phyloP scores from a whole-genome alignment of 2,797 vertebrate genomes.

The Poecilia velifera region DNA sequence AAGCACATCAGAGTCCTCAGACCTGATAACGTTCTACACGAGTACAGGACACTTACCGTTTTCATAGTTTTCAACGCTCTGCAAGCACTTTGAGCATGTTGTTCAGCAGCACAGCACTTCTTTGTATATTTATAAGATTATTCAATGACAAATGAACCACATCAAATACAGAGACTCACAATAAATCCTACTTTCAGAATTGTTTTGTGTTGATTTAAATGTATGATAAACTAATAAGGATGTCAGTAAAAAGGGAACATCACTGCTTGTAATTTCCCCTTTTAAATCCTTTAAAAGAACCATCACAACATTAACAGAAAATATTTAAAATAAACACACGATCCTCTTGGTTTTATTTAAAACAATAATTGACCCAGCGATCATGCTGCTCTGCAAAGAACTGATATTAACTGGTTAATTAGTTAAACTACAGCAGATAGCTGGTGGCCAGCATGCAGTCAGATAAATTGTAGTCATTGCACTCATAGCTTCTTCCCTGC shows the following conservation, averaged over 20 bases:
- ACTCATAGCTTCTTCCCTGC: neutral
- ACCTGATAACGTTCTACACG: neutral
- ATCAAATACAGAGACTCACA: neutral
- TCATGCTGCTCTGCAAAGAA: neutral
- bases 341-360: neutral
- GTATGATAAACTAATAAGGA: neutral
- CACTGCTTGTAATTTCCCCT: neutral
- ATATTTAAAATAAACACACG: neutral
- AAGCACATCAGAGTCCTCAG: neutral
- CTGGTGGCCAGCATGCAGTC: neutral
- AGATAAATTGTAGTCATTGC: neutral
- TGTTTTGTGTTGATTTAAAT: neutral
- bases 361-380: neutral
- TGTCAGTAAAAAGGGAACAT: neutral
- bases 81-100: neutral
- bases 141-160: neutral
- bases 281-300: neutral
- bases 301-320: neutral
- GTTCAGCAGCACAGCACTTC: neutral
- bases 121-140: conserved; percentile 5
- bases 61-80: neutral
- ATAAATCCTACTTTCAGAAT: neutral
- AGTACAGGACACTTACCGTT: neutral
- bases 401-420: neutral
- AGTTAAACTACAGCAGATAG: neutral